Evolutionary conservation across 1,140 invertebrate genomes (phyloP).

Genomic region (Nomia melanderi): DNA sequence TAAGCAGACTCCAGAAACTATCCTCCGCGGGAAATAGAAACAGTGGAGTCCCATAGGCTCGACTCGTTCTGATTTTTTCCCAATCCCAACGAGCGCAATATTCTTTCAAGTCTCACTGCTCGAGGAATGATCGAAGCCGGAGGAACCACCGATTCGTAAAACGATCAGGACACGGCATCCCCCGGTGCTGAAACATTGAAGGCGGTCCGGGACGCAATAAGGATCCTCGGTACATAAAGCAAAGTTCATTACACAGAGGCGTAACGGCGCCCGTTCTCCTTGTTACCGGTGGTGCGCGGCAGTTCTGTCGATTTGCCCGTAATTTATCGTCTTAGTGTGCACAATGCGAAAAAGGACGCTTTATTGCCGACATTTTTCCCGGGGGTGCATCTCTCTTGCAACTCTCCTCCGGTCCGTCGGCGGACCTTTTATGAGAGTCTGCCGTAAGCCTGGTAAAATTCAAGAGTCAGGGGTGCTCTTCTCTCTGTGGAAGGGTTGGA

Average conservation of each 20-base stretch:
- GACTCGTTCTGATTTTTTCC: too few relatives aligned
- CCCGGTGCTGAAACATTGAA: not conserved
- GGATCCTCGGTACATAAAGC: not conserved
- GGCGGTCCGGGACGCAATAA: not conserved
- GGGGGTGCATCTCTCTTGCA: not conserved
- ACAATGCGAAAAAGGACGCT: not conserved
- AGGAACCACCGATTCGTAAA: not conserved
- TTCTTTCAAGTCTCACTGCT: not conserved
- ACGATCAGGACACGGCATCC: not conserved
- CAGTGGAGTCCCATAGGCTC: too few relatives aligned
- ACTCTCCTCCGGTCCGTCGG: too few relatives aligned
- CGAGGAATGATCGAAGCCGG: not conserved
- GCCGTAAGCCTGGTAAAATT: constrained; percentile 20
- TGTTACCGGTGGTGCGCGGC: too few relatives aligned
- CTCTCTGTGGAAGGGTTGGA: constrained; percentile 4
- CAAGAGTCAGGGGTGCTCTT: not conserved
- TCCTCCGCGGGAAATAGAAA: too few relatives aligned
- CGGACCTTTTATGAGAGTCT: constrained; percentile 2
- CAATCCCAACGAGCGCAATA: too few relatives aligned
- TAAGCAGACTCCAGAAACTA: too few relatives aligned
- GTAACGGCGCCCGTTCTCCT: not conserved
- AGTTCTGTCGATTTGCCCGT: constrained; percentile 24
- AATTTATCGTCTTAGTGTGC: constrained; percentile 12
- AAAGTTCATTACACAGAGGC: constrained; percentile 14
- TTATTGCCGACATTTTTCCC: constrained; percentile 19